A percentile compares a stretch with the other conserved stretches of the same genome.
Conservation (phyloP, 2,888 invertebrate genomes). For the Ophraella communa region DNA sequence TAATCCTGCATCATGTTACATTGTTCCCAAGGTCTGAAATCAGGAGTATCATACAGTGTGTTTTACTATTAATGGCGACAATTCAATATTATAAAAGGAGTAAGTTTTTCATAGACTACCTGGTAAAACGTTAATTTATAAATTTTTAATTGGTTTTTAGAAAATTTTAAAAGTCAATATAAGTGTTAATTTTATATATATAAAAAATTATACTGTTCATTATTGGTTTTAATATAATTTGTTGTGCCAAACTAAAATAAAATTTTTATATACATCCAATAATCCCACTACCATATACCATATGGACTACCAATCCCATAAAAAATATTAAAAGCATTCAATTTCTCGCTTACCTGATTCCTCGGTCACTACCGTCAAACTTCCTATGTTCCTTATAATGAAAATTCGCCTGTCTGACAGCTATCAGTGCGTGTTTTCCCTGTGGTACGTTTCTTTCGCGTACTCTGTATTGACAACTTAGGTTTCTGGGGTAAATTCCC, state of each 20-base stretch:
- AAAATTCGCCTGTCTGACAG: constrained; percentile 78
- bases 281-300: too few relatives aligned
- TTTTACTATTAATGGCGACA: too few relatives aligned
- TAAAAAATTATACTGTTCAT: too few relatives aligned
- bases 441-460: constrained; percentile 64
- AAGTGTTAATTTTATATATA: too few relatives aligned
- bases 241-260: too few relatives aligned
- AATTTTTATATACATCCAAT: too few relatives aligned
- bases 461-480: constrained; percentile 65
- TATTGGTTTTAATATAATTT: too few relatives aligned
- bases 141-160: too few relatives aligned
- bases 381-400: constrained; percentile 82
- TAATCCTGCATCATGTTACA: constrained; percentile 84
- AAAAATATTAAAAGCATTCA: background rate
- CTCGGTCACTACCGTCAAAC: constrained; percentile 77
- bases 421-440: constrained; percentile 77
- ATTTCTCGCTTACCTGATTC: constrained; percentile 68
- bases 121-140: too few relatives aligned
- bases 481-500: constrained; percentile 86
- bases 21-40: constrained; percentile 77
- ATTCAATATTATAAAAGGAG: too few relatives aligned
- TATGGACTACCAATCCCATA: background rate
- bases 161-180: too few relatives aligned
- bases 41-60: background rate
- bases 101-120: too few relatives aligned